These are phyloP conservation scores for Spodoptera picta DNA, from an alignment of 2,888 invertebrate genomes.

Conservation along the genomic window DNA sequence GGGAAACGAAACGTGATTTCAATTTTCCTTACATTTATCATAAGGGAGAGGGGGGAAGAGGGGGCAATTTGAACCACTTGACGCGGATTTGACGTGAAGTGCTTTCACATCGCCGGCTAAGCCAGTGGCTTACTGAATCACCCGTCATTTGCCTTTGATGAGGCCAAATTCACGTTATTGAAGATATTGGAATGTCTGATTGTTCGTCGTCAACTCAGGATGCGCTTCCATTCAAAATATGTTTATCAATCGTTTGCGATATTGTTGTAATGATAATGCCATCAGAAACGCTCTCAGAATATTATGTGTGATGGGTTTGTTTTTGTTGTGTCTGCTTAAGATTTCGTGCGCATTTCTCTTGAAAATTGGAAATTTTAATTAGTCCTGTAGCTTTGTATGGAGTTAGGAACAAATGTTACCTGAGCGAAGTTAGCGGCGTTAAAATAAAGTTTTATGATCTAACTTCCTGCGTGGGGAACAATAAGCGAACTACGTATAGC, in stretches of 20 bases:
- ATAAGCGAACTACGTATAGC: slow-evolving; percentile 73
- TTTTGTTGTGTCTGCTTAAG: slow-evolving; percentile 1
- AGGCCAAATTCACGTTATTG: slow-evolving; percentile 71
- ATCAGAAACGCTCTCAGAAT: background rate
- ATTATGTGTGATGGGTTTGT: background rate
- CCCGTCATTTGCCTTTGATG: slow-evolving; percentile 77
- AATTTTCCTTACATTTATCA: slow-evolving; percentile 81
- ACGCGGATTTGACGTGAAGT: slow-evolving; percentile 79
- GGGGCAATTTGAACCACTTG: slow-evolving; percentile 79
- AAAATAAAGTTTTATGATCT: slow-evolving; percentile 75
- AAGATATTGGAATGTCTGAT: slow-evolving; percentile 65
- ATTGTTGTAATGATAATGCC: slow-evolving; percentile 31
- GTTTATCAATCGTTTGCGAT: slow-evolving; percentile 35
- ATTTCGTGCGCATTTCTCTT: slow-evolving; percentile 10
- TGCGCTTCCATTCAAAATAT: slow-evolving; percentile 47
- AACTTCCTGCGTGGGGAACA: slow-evolving; percentile 73
- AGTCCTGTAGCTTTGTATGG: slow-evolving; percentile 61
- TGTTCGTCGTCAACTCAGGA: slow-evolving; percentile 51
- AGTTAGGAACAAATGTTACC: slow-evolving; percentile 66
- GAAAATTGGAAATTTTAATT: slow-evolving; percentile 61
- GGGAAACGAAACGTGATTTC: slow-evolving; percentile 78
- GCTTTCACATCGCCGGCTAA: slow-evolving; percentile 73
- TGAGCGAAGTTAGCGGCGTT: slow-evolving; percentile 65
- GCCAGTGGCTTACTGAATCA: slow-evolving; percentile 77
- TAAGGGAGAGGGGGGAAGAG: slow-evolving; percentile 61